Percentiles rank a stretch among this genome's conserved stretches.
These are phyloP conservation scores for Ibidorhyncha struthersii DNA, from an alignment of 2,113 vertebrate genomes.

Conservation along the genomic window DNA sequence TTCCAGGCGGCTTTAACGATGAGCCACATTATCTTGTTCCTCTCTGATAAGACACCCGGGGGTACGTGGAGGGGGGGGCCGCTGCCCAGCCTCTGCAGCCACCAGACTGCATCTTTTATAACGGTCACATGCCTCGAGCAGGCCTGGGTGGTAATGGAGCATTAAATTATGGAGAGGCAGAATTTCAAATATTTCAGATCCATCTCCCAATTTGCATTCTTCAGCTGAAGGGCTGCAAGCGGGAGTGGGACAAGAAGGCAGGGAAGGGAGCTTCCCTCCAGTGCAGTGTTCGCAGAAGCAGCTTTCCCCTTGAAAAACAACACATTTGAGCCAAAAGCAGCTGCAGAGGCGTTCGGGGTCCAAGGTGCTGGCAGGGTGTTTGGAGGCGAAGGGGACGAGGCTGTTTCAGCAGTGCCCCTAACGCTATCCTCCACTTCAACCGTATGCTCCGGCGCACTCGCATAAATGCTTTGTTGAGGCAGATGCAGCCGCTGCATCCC, in stretches of 20 bases:
- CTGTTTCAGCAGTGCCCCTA: neutral
- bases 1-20: neutral
- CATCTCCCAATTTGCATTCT: neutral
- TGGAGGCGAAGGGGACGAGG: rapidly evolving
- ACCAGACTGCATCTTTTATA: neutral
- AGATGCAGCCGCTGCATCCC: neutral
- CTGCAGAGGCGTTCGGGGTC: neutral
- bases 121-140: neutral
- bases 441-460: neutral
- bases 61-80: neutral
- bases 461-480: neutral
- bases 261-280: neutral
- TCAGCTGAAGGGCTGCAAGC: neutral
- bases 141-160: neutral
- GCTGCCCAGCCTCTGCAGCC: neutral
- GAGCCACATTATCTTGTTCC: neutral
- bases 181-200: neutral
- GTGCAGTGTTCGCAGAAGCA: rapidly evolving
- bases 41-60: neutral
- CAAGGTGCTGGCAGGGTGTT: neutral
- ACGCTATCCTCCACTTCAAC: neutral
- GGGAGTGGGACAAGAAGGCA: neutral
- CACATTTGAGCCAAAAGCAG: neutral
- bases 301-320: neutral
- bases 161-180: neutral